These are phyloP conservation scores for Trachymyrmex septentrionalis DNA, from an alignment of 1,140 invertebrate species.

Conservation along the genomic window DNA sequence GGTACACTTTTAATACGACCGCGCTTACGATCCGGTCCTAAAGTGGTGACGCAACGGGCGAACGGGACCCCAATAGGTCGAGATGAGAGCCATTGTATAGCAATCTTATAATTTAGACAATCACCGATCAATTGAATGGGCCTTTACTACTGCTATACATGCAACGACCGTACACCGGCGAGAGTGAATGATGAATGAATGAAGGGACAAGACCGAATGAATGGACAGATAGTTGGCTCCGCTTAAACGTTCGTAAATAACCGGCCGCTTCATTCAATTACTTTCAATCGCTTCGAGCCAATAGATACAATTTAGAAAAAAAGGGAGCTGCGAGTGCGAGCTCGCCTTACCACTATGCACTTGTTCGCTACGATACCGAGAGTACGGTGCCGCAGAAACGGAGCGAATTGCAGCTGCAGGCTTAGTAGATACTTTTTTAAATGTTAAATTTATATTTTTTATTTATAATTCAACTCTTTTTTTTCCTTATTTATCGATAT, in stretches of 20 bases:
- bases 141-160: conserved; percentile 87
- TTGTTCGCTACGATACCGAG: conserved; percentile 31
- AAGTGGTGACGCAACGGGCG: conserved; percentile 86
- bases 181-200: conserved; percentile 87
- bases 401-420: too few relatives aligned
- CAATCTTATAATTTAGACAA: conserved; percentile 88
- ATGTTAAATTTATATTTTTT: neutral
- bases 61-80: conserved; percentile 87
- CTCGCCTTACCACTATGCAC: conserved; percentile 39
- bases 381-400: neutral
- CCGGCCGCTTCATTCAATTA: conserved; percentile 86
- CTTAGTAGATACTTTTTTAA: neutral
- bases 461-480: neutral
- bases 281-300: conserved; percentile 87
- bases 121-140: conserved; percentile 87
- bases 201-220: conserved; percentile 87
- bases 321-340: conserved; percentile 69
- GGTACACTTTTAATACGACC: conserved; percentile 78
- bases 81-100: conserved; percentile 87
- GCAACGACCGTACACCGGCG: conserved; percentile 83
- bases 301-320: conserved; percentile 87
- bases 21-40: conserved; percentile 83
- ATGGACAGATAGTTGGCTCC: conserved; percentile 87
- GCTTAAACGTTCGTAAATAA: conserved; percentile 87
- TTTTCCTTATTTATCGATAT: neutral